phyloP scores from a whole-genome alignment of 2,113 vertebrate genomes.

The Heptranchias perlo region DNA sequence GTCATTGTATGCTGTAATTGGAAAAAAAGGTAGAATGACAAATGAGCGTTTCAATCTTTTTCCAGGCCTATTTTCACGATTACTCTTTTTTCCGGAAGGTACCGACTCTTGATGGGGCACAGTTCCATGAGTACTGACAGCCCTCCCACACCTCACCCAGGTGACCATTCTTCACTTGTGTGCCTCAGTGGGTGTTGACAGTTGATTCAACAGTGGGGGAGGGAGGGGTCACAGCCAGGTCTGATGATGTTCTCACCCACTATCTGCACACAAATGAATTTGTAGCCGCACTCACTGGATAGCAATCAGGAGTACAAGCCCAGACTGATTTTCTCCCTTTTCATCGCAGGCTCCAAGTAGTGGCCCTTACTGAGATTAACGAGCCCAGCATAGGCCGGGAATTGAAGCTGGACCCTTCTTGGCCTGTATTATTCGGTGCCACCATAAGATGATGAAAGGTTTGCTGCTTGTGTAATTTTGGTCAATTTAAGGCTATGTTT shows the following conservation, averaged over 20 bases:
- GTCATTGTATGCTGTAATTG: conserved; percentile 85
- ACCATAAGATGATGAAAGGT: background rate
- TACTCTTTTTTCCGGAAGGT: background rate
- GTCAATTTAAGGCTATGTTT: background rate
- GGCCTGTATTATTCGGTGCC: background rate
- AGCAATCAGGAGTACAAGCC: background rate
- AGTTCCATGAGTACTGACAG: background rate
- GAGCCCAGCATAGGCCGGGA: no score
- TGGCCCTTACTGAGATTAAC: background rate
- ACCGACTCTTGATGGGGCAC: background rate
- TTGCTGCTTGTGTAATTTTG: background rate
- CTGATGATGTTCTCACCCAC: background rate
- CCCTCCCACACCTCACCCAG: background rate
- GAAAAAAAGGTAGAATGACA: conserved; percentile 38
- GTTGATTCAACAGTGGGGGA: background rate
- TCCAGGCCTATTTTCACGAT: background rate
- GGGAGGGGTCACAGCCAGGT: background rate
- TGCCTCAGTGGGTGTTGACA: background rate
- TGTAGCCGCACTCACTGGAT: background rate
- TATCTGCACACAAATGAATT: background rate
- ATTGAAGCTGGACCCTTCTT: background rate
- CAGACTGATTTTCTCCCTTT: background rate
- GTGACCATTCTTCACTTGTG: background rate
- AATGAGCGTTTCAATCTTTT: background rate
- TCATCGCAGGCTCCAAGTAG: background rate